These are phyloP conservation scores for Dicranocentrus wangi DNA, from an alignment of 2,888 invertebrate species.

Conservation along the genomic window DNA sequence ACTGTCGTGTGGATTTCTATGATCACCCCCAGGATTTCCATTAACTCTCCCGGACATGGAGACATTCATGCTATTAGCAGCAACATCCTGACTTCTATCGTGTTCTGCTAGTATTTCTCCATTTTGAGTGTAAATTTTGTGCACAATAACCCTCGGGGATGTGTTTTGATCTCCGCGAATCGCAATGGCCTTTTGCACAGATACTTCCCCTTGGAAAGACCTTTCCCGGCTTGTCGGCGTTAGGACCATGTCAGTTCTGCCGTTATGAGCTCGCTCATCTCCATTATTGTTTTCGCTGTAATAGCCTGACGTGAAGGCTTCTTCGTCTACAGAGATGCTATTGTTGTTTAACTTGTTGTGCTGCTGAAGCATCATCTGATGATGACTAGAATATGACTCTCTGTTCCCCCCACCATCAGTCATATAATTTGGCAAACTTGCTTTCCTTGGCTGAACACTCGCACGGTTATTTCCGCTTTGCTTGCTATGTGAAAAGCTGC, in stretches of 20 bases:
- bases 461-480: background rate
- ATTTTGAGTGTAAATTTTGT: slow-evolving; percentile 58
- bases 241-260: slow-evolving; percentile 28
- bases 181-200: slow-evolving; percentile 45
- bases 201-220: slow-evolving; percentile 46
- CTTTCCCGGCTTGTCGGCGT: slow-evolving; percentile 53
- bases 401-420: slow-evolving; percentile 19
- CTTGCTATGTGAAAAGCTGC: background rate
- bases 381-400: slow-evolving; percentile 19
- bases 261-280: background rate
- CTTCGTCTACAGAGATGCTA: slow-evolving; percentile 33
- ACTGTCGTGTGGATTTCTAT: slow-evolving; percentile 8
- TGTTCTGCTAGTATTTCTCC: slow-evolving; percentile 47
- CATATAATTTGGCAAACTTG: slow-evolving; percentile 56
- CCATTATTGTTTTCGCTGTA: slow-evolving; percentile 79
- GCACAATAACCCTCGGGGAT: slow-evolving; percentile 56
- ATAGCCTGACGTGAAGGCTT: slow-evolving; percentile 85
- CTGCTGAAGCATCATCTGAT: slow-evolving; percentile 33
- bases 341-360: background rate
- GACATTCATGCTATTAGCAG: slow-evolving; percentile 39
- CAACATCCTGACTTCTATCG: slow-evolving; percentile 31
- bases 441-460: slow-evolving; percentile 37
- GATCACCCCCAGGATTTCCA: background rate
- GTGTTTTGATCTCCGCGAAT: slow-evolving; percentile 20
- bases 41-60: background rate